These are phyloP conservation scores for Agrochola litura DNA, from an alignment of 2,888 invertebrate genomes.

Conservation along the genomic window DNA sequence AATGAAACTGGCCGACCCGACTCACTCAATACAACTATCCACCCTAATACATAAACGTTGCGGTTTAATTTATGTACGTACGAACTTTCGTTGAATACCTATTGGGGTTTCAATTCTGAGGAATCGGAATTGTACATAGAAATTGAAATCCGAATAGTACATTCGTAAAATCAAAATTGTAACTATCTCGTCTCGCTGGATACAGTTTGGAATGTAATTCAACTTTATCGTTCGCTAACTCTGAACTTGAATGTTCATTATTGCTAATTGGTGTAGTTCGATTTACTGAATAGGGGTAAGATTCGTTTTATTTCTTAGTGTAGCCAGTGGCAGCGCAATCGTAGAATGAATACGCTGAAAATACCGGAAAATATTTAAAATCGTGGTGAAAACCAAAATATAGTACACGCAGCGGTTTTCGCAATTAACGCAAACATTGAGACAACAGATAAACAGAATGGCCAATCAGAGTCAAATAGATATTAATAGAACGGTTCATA, in stretches of 20 bases:
- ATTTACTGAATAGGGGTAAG: conserved; percentile 49
- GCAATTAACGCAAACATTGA: conserved; percentile 17
- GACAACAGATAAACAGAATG: conserved; percentile 13
- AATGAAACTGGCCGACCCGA: conserved; percentile 82
- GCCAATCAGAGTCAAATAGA: conserved; percentile 12
- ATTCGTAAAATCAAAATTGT: conserved; percentile 68
- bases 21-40: conserved; percentile 78
- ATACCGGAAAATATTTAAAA: conserved; percentile 22
- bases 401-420: conserved; percentile 18
- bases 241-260: conserved; percentile 63
- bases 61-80: conserved; percentile 80
- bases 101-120: conserved; percentile 67
- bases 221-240: conserved; percentile 61
- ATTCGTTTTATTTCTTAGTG: conserved; percentile 42
- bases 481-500: conserved; percentile 9
- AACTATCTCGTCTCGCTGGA: conserved; percentile 56
- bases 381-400: conserved; percentile 7
- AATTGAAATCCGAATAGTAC: conserved; percentile 59
- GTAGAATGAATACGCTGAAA: conserved; percentile 19
- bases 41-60: conserved; percentile 80
- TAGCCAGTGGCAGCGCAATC: conserved; percentile 8
- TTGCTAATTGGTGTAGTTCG: conserved; percentile 59
- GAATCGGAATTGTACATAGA: conserved; percentile 59
- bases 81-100: conserved; percentile 73
- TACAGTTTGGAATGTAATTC: conserved; percentile 62